A percentile compares a stretch with the other conserved stretches of the same genome.
phyloP scores from a whole-genome alignment of 2,888 invertebrate genomes.

The Icerya purchasi region DNA sequence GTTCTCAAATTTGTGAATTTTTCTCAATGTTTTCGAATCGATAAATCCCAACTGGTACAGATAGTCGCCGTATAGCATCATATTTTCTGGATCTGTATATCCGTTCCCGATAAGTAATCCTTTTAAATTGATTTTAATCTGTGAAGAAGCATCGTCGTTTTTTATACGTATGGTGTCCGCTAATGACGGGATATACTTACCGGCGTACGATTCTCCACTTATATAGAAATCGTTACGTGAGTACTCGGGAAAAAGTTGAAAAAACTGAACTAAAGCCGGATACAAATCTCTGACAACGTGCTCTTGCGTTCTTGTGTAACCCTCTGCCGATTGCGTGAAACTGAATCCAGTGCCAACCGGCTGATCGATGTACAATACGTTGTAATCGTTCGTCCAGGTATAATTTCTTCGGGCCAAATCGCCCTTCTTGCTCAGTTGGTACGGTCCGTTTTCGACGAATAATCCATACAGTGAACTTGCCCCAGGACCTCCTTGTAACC shows the following conservation, averaged over 20 bases:
- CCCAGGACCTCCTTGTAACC: conserved; percentile 21
- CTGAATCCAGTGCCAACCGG: conserved; percentile 85
- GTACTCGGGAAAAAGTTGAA: conserved; percentile 54
- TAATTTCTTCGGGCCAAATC: conserved; percentile 38
- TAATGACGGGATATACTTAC: conserved; percentile 54
- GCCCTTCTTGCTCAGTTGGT: conserved; percentile 18
- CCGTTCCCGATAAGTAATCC: conserved; percentile 62
- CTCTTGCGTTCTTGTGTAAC: conserved; percentile 56
- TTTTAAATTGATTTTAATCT: conserved; percentile 43
- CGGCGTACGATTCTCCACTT: conserved; percentile 77
- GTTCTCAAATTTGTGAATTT: conserved; percentile 15
- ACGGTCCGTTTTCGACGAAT: conserved; percentile 29
- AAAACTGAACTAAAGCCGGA: conserved; percentile 56
- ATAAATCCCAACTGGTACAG: too few relatives aligned
- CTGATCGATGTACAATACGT: conserved; percentile 74
- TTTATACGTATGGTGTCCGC: conserved; percentile 48
- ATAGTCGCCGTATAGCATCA: conserved; percentile 51
- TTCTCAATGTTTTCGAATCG: conserved; percentile 16
- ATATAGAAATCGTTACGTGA: conserved; percentile 57
- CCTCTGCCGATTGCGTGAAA: conserved; percentile 51
- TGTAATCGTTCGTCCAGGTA: conserved; percentile 58
- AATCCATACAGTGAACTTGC: conserved; percentile 19
- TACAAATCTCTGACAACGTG: conserved; percentile 62
- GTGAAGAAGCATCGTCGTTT: conserved; percentile 30
- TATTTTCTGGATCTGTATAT: conserved; percentile 53